phyloP scores from a whole-genome alignment of 2,113 vertebrate genomes.

The Mastomys coucha region DNA sequence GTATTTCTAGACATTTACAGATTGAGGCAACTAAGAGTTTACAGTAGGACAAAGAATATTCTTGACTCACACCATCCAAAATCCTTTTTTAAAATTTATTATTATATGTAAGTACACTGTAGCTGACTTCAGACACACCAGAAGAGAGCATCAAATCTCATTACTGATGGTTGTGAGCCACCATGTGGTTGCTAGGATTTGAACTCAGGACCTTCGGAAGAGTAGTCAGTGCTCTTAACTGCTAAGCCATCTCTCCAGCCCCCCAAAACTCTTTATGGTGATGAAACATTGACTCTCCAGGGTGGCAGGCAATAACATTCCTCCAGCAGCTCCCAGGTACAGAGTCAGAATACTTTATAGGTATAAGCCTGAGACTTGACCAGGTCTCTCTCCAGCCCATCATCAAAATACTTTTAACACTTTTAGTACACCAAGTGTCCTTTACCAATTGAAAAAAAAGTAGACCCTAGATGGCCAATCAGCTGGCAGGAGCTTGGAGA shows the following conservation, averaged over 20 bases:
- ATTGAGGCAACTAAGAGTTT: neutral
- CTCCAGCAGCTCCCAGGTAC: neutral
- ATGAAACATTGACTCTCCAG: neutral
- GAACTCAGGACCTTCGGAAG: too few species aligned
- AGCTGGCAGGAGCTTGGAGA: neutral
- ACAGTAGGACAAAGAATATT: conserved; percentile 43
- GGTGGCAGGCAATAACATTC: neutral
- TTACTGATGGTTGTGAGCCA: too few species aligned
- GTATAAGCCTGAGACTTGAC: neutral
- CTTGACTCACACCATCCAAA: neutral
- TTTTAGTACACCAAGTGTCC: neutral
- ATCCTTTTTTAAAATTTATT: too few species aligned
- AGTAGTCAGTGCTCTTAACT: too few species aligned
- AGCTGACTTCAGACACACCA: too few species aligned
- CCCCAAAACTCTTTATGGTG: neutral
- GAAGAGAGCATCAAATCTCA: too few species aligned
- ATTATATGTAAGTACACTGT: too few species aligned
- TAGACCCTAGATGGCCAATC: neutral
- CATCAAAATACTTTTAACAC: neutral
- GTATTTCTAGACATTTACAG: conserved; percentile 34
- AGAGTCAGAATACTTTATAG: neutral
- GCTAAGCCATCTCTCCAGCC: too few species aligned
- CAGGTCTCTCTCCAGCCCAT: neutral
- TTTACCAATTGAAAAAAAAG: neutral
- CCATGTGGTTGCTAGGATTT: too few species aligned